phyloP scores from a whole-genome alignment of 2,113 vertebrate species.

The Takifugu flavidus region DNA sequence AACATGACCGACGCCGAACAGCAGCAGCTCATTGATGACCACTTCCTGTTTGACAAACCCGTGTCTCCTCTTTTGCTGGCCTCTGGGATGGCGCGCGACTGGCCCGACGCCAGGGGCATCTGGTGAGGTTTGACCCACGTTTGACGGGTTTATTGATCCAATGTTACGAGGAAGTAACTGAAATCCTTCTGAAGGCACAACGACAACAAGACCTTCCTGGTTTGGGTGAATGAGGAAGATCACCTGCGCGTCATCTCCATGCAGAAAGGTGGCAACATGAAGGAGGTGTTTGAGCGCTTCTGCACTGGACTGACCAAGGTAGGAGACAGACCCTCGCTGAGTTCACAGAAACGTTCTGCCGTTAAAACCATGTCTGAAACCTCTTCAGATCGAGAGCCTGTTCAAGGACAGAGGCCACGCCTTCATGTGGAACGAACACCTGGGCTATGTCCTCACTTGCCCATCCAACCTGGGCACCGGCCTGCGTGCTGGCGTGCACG shows the following conservation, averaged over 20 bases:
- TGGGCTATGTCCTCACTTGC: conserved; percentile 70
- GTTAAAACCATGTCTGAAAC: not conserved
- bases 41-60: conserved; percentile 97
- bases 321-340: conserved; percentile 49
- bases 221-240: conserved; percentile 97
- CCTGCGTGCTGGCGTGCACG: conserved; percentile 91
- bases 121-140: conserved; percentile 75
- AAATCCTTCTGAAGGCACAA: conserved; percentile 82
- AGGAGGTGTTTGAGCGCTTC: conserved; percentile 92
- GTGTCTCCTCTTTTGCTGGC: conserved; percentile 93
- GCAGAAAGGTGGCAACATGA: conserved; percentile 98
- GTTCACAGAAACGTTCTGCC: not conserved
- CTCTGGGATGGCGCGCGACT: conserved; percentile 93
- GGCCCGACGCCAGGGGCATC: conserved; percentile 94
- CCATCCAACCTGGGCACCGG: conserved; percentile 95
- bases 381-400: conserved; percentile 84
- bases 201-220: conserved; percentile 65
- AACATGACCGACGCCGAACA: conserved; percentile 93
- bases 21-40: conserved; percentile 96
- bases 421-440: conserved; percentile 98
- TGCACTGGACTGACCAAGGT: conserved; percentile 88
- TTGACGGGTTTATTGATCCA: too few relatives aligned
- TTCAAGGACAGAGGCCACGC: conserved; percentile 85
- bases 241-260: conserved; percentile 98
- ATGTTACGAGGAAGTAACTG: too few relatives aligned